Base-by-base conservation (phyloP, 2,888 invertebrate genomes). In the Nephrotoma flavescens region DNA sequence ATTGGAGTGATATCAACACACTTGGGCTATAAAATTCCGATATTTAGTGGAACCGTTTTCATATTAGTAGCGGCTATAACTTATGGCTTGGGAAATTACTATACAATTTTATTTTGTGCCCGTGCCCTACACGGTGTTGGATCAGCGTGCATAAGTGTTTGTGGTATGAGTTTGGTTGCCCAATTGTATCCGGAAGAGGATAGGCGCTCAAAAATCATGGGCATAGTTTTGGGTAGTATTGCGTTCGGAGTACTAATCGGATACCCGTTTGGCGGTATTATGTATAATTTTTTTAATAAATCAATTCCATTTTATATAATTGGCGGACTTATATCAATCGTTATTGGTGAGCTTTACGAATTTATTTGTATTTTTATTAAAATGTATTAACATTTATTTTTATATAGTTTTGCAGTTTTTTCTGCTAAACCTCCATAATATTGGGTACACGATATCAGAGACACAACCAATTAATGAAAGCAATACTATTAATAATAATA, bases 91-190 rank as follows among this genome's bases (percentile, higher is more conserved):
- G 96, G 96, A 0, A 94, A 95, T 89, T 94, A 94, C 2, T 96
- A 95, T 90, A 92, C 92, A 87, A 91, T 94, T 4, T 92, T 97
- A 88, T 93, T 97, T 88, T 89, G 95, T 86, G 97, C 96, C 0
- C 92, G 97, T 87, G 95, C 95, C 86, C 91, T 96, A 15, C 97
- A 97, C 90, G 97, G 97, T 0, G 92, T 96, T 86, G 96, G 96
- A 9, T 97, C 97, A 1, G 95, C 96, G 0, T 95, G 96, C 88
- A 94, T 96, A 87, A 94, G 95, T 19, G 95, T 97, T 6, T 94
- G 96, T 89, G 96, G 96, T 52, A 96, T 97, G 96, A 95, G 95
- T 88, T 91, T 96, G 88, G 93, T 97, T 86, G 96, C 97, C 0
- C 91, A 90, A 88, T 90, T 91, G 87, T 90, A 92, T 90, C 91